Conservation (phyloP, 2,888 invertebrate genomes). For the Hoplodrina blanda region DNA sequence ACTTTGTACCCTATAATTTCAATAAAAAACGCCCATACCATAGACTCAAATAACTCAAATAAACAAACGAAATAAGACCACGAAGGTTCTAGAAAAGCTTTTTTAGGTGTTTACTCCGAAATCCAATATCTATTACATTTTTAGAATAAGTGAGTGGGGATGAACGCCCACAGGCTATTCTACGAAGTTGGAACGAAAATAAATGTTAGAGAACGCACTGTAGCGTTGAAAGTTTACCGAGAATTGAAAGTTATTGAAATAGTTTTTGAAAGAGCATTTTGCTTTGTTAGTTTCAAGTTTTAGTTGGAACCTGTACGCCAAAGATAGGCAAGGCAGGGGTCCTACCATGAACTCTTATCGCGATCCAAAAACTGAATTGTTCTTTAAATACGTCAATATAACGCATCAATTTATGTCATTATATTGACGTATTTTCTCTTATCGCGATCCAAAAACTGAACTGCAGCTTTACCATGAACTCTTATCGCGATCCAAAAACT, state of each 20-base stretch:
- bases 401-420: too few species aligned
- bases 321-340: too few species aligned
- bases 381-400: too few species aligned
- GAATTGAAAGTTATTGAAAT: slow-evolving; percentile 28
- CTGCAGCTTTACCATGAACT: too few species aligned
- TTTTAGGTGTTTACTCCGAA: slow-evolving; percentile 24
- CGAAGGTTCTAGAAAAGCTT: slow-evolving; percentile 6
- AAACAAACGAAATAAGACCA: slow-evolving; percentile 18
- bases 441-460: too few species aligned
- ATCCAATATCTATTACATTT: slow-evolving; percentile 48
- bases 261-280: slow-evolving; percentile 3
- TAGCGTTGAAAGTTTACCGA: background rate
- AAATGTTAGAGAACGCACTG: background rate
- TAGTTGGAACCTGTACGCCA: too few species aligned
- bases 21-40: slow-evolving; percentile 17
- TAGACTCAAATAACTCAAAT: slow-evolving; percentile 33
- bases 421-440: too few species aligned
- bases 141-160: slow-evolving; percentile 28
- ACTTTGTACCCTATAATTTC: background rate
- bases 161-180: slow-evolving; percentile 19
- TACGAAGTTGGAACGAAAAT: slow-evolving; percentile 3
- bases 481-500: too few species aligned
- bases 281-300: too few species aligned
- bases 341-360: too few species aligned
- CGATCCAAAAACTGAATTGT: too few species aligned